A percentile compares a stretch with the other conserved stretches of the same genome.
phyloP scores from a whole-genome alignment of 2,113 vertebrate genomes.

The Clupea harengus region DNA sequence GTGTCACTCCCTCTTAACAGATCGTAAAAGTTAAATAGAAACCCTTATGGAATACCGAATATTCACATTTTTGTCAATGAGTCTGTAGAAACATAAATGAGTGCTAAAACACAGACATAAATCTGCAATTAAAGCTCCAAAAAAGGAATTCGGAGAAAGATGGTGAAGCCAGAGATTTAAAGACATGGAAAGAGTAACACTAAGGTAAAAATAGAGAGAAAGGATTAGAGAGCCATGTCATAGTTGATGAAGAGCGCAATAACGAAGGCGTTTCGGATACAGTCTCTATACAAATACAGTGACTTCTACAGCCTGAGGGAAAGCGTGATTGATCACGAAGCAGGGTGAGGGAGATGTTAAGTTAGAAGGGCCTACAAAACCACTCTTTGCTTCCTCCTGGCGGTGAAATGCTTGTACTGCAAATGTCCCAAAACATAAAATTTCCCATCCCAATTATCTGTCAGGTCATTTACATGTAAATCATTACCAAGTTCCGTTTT shows the following conservation, averaged over 20 bases:
- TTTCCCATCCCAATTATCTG: background rate
- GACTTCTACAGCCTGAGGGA: background rate
- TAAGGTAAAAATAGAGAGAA: background rate
- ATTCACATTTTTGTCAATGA: background rate
- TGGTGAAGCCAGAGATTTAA: background rate
- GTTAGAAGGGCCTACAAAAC: background rate
- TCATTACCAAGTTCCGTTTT: background rate
- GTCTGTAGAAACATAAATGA: background rate
- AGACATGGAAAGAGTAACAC: background rate
- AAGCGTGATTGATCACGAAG: background rate
- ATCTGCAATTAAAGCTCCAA: background rate
- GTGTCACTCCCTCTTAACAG: background rate
- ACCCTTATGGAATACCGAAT: background rate
- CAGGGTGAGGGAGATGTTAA: background rate
- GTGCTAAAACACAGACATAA: background rate
- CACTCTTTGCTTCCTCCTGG: constrained; percentile 12
- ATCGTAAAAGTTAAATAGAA: background rate
- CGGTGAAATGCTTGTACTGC: background rate
- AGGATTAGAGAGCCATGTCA: background rate
- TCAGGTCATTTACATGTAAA: background rate
- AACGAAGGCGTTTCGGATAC: background rate
- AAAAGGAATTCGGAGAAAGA: background rate
- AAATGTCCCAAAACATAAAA: background rate
- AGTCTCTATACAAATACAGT: background rate
- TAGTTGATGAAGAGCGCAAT: background rate